A percentile compares a stretch with the other conserved stretches of the same genome.
phyloP scores from a whole-genome alignment of 2,888 invertebrate genomes.

The Ectobius pallidus region DNA sequence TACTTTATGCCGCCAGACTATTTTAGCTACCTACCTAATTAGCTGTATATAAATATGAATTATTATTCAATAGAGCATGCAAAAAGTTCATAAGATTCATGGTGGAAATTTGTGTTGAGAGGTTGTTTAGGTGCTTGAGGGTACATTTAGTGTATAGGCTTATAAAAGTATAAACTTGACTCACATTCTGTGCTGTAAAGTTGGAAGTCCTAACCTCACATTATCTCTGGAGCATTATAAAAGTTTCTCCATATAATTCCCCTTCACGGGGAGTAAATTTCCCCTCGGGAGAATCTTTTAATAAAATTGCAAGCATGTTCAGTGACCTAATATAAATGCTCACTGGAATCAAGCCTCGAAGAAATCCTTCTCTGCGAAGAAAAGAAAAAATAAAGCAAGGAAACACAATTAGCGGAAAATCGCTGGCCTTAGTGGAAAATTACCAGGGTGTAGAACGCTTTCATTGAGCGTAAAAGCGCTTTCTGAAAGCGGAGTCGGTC shows the following conservation, averaged over 20 bases:
- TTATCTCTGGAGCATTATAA: background rate
- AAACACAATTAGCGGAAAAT: slow-evolving; percentile 15
- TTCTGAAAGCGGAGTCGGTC: background rate
- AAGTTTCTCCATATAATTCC: background rate
- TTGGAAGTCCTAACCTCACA: background rate
- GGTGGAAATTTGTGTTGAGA: too few relatives aligned
- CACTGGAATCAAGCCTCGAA: background rate
- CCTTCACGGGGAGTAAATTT: background rate
- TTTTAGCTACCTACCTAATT: too few relatives aligned
- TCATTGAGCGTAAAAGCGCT: slow-evolving; percentile 13
- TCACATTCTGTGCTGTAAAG: too few relatives aligned
- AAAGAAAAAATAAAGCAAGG: background rate
- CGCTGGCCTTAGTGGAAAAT: slow-evolving; percentile 11
- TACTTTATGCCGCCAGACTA: too few relatives aligned
- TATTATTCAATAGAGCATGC: too few relatives aligned
- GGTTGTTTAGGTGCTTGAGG: too few relatives aligned
- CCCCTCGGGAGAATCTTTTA: background rate
- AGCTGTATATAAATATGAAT: too few relatives aligned
- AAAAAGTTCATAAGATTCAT: too few relatives aligned
- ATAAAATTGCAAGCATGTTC: slow-evolving; percentile 2
- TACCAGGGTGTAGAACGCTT: background rate
- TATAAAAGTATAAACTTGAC: too few relatives aligned
- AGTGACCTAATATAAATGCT: background rate
- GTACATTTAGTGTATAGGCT: too few relatives aligned
- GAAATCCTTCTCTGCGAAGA: background rate